Conservation (phyloP, 2,113 vertebrate species). For the Prunella fulvescens region DNA sequence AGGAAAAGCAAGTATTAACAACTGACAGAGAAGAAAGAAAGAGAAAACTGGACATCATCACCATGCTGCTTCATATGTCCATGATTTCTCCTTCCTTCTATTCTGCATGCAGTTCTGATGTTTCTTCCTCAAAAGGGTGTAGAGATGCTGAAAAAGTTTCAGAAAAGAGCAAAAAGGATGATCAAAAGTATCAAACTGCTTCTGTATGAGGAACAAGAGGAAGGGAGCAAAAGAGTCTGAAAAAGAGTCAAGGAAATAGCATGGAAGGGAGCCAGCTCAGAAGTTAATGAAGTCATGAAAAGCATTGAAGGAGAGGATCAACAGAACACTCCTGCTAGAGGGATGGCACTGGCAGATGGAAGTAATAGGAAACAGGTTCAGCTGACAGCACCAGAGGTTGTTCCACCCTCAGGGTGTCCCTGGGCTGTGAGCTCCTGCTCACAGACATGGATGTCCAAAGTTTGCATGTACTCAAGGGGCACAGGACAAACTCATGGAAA, state of each 20-base stretch:
- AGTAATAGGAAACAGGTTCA: not conserved
- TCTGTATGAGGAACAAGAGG: not conserved
- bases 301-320: not conserved
- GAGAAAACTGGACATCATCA: not conserved
- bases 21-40: not conserved
- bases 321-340: not conserved
- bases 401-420: not conserved
- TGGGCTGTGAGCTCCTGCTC: not conserved
- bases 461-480: not conserved
- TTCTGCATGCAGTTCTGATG: not conserved
- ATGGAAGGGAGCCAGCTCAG: not conserved
- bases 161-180: not conserved
- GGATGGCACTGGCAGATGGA: not conserved
- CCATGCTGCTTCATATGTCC: not conserved
- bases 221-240: not conserved
- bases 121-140: not conserved
- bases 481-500: not conserved
- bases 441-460: not conserved
- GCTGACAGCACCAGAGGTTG: not conserved
- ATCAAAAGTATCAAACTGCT: not conserved
- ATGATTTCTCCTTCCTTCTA: not conserved
- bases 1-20: not conserved
- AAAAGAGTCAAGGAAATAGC: not conserved
- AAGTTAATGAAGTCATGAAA: not conserved
- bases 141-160: not conserved